Evolutionary conservation across 2,113 vertebrate species (phyloP).

Genomic region (Xiphophorus hellerii): DNA sequence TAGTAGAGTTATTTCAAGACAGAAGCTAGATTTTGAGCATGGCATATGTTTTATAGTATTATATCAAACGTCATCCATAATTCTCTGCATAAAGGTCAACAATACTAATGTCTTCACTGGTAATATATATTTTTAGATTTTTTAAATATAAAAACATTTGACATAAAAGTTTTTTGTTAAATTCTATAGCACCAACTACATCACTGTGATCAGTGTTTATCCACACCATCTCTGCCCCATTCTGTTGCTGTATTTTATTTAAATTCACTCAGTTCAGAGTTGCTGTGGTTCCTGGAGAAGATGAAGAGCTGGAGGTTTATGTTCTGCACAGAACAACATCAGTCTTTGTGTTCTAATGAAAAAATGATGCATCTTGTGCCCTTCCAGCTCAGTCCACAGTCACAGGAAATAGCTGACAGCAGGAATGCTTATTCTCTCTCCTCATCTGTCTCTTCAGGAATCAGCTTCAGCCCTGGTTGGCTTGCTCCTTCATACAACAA

Average conservation of each 20-base stretch:
- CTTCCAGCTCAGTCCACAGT: conserved; percentile 45
- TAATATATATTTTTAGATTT: not conserved
- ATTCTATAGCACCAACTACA: not conserved
- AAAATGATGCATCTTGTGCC: conserved; percentile 61
- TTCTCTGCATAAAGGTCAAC: not conserved
- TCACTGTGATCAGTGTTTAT: not conserved
- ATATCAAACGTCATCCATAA: not conserved
- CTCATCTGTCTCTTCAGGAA: conserved; percentile 73
- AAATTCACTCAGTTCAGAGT: not conserved
- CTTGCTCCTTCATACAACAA: conserved; percentile 74
- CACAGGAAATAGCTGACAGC: conserved; percentile 84
- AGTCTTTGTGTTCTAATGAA: conserved; percentile 50
- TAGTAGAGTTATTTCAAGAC: not conserved
- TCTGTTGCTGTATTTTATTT: not conserved
- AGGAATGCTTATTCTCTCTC: conserved; percentile 79
- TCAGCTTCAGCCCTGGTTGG: conserved; percentile 64
- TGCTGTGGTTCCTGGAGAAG: conserved; percentile 14
- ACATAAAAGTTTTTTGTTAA: not conserved
- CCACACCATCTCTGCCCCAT: not conserved
- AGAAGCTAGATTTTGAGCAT: not conserved
- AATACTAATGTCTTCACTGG: not conserved
- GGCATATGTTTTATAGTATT: not conserved
- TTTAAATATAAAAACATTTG: not conserved
- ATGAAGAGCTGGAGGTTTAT: conserved; percentile 11
- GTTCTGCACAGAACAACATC: conserved; percentile 32